Percentiles rank a stretch among this genome's conserved stretches.
Evolutionary conservation across 2,888 invertebrate genomes (phyloP).

Genomic region (Caenorhabditis virilis): DNA sequence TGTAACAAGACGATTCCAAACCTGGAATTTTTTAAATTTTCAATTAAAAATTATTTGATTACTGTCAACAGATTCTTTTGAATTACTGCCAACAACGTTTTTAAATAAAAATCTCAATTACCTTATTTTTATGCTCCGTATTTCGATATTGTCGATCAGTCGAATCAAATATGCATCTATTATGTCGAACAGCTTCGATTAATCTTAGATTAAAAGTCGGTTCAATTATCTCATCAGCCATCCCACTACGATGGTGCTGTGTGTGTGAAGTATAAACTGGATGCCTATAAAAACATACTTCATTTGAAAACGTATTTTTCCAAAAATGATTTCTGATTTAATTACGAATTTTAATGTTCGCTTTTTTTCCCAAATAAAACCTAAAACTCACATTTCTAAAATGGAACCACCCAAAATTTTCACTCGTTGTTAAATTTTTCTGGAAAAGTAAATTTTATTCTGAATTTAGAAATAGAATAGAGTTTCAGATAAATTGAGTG

Average conservation of each 20-base stretch:
- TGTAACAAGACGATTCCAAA: constrained; percentile 45
- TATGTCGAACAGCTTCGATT: constrained; percentile 60
- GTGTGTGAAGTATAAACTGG: no score
- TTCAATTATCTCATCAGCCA: constrained; percentile 31
- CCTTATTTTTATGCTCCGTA: constrained; percentile 58
- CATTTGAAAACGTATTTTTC: no score
- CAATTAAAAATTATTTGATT: no score
- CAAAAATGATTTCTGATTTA: no score
- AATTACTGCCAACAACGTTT: neutral
- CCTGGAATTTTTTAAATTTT: no score
- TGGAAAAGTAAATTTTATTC: neutral
- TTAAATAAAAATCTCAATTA: constrained; percentile 8
- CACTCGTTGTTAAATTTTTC: no score
- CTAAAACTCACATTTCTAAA: neutral
- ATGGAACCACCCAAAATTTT: no score
- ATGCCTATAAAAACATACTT: no score
- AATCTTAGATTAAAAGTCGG: constrained; percentile 61
- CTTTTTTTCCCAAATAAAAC: neutral
- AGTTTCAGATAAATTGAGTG: neutral
- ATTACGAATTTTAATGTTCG: no score
- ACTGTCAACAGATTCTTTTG: no score
- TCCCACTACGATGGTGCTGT: neutral
- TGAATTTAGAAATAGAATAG: neutral
- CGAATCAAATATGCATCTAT: constrained; percentile 59
- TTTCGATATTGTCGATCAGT: constrained; percentile 60